A percentile compares a stretch with the other conserved stretches of the same genome.
Conservation (phyloP, 2,113 vertebrate species). For the Vimba vimba region DNA sequence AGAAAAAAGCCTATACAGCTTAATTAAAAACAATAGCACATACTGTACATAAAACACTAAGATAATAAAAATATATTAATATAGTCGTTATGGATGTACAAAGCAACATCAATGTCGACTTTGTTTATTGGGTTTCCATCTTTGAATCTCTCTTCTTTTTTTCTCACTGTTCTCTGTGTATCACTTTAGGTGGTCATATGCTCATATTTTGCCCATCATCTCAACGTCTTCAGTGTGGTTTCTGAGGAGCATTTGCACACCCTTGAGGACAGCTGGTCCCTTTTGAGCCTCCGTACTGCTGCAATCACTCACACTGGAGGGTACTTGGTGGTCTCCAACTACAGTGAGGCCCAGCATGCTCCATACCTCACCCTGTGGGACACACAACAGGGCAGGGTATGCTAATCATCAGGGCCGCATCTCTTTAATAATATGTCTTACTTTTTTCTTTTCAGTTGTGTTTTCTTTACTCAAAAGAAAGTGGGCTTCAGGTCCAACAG, state of each 20-base stretch:
- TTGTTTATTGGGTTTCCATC: too few relatives aligned
- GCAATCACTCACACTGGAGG: slow-evolving; percentile 62
- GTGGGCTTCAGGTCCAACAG: background rate
- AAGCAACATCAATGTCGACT: background rate
- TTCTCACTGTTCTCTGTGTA: slow-evolving; percentile 5
- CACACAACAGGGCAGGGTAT: slow-evolving; percentile 58
- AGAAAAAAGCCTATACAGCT: background rate
- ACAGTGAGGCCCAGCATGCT: slow-evolving; percentile 63
- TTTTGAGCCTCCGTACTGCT: slow-evolving; percentile 65
- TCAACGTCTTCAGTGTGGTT: slow-evolving; percentile 65
- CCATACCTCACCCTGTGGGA: slow-evolving; percentile 67
- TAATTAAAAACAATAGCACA: too few relatives aligned
- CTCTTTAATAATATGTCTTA: background rate
- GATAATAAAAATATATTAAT: background rate
- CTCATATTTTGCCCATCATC: slow-evolving; percentile 66
- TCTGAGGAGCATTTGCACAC: slow-evolving; percentile 63
- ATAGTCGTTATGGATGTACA: background rate
- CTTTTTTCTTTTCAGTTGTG: background rate
- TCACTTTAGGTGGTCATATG: slow-evolving; percentile 64
- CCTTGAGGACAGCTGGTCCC: slow-evolving; percentile 66
- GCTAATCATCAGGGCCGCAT: background rate
- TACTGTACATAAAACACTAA: background rate
- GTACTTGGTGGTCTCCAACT: slow-evolving; percentile 66
- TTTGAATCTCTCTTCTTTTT: background rate
- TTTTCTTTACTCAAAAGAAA: background rate